Evolutionary conservation across 2,113 vertebrate genomes (phyloP).

Genomic region (Gambusia holbrooki): DNA sequence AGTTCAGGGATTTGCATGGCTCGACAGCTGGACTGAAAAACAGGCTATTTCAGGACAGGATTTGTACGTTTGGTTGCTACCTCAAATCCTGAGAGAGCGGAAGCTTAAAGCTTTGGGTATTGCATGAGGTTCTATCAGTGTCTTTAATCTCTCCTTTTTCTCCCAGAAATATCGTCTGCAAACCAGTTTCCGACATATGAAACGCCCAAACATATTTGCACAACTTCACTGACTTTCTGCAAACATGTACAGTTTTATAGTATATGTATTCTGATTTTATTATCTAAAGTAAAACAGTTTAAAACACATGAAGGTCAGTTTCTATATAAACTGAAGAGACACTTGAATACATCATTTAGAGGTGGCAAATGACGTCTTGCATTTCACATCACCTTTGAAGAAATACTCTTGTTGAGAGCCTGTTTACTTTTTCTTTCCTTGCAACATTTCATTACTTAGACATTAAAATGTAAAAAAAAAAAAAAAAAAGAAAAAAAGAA

Average conservation of each 20-base stretch:
- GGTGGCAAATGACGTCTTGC: neutral
- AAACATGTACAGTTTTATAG: neutral
- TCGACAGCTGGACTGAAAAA: conserved; percentile 80
- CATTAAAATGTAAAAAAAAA: neutral
- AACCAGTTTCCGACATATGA: neutral
- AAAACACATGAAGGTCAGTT: too few relatives aligned
- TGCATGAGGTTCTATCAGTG: conserved; percentile 54
- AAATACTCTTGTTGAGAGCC: neutral
- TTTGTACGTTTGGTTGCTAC: conserved; percentile 79
- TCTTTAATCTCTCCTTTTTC: conserved; percentile 57
- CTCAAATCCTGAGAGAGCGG: conserved; percentile 74
- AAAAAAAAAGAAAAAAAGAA: too few relatives aligned
- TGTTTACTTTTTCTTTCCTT: neutral
- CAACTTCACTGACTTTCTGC: neutral
- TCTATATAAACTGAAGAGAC: neutral
- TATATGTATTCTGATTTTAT: too few relatives aligned
- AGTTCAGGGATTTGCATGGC: conserved; percentile 78
- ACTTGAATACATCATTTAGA: neutral
- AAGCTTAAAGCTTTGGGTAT: conserved; percentile 64
- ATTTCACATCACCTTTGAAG: neutral
- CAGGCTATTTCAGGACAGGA: conserved; percentile 80
- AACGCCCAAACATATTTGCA: neutral
- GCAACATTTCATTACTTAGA: neutral
- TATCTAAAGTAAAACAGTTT: too few relatives aligned
- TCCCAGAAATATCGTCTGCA: conserved; percentile 33